phyloP scores from a whole-genome alignment of 2,797 vertebrate species.

The Ctenosaura bakeri region DNA sequence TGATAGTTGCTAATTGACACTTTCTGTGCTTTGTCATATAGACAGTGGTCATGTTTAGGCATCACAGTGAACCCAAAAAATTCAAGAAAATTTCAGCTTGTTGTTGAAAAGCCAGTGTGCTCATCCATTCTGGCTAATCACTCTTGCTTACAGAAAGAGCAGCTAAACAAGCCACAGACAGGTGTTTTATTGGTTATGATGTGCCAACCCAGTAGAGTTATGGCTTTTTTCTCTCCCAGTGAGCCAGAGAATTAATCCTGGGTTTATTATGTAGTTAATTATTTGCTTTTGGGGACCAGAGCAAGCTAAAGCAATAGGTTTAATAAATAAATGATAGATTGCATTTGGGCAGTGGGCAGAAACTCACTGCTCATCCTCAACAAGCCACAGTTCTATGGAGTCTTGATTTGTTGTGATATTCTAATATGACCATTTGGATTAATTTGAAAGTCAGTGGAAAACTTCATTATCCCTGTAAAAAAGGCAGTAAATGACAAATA shows the following conservation, averaged over 20 bases:
- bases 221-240: not conserved
- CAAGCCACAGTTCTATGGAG: not conserved
- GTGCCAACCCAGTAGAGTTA: not conserved
- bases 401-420: not conserved
- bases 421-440: conserved; percentile 14
- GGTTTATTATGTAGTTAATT: not conserved
- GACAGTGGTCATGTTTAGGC: not conserved
- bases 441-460: conserved; percentile 21
- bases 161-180: too few relatives aligned
- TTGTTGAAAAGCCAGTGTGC: not conserved
- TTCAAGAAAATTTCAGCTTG: not conserved
- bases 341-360: not conserved
- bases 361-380: not conserved
- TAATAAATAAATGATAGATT: not conserved
- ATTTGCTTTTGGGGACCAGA: not conserved
- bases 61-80: not conserved
- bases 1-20: conserved; percentile 6
- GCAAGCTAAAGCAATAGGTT: not conserved
- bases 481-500: not conserved
- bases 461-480: not conserved
- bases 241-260: not conserved
- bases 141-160: not conserved
- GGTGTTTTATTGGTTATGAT: not conserved
- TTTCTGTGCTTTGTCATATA: conserved; percentile 36
- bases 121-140: not conserved